These are phyloP conservation scores for Melanotaenia maccullochi DNA, from an alignment of 2,797 vertebrate genomes.

Conservation along the genomic window DNA sequence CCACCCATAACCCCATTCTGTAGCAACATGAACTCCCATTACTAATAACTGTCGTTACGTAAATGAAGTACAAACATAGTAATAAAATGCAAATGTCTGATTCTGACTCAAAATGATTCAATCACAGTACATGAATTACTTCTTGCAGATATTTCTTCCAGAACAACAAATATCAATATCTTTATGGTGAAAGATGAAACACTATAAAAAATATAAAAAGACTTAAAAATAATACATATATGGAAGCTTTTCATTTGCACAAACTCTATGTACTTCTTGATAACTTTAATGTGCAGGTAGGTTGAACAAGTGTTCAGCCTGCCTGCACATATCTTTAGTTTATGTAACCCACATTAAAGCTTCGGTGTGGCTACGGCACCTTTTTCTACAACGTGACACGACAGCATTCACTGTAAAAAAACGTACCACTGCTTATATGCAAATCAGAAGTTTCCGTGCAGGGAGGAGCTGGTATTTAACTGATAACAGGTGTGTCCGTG, in stretches of 20 bases:
- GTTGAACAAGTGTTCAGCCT: not conserved
- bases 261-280: slow-evolving; percentile 8
- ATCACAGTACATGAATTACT: too few relatives aligned
- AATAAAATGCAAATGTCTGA: too few relatives aligned
- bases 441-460: slow-evolving; percentile 28
- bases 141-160: too few relatives aligned
- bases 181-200: too few relatives aligned
- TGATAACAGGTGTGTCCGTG: slow-evolving; percentile 4
- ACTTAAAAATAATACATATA: too few relatives aligned
- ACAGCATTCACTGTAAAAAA: not conserved
- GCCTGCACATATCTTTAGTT: not conserved
- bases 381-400: slow-evolving; percentile 8
- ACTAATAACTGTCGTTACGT: too few relatives aligned
- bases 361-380: not conserved
- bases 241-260: not conserved
- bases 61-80: too few relatives aligned
- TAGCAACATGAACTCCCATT: too few relatives aligned
- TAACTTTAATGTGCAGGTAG: not conserved
- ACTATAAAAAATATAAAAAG: too few relatives aligned
- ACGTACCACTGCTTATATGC: slow-evolving; percentile 37
- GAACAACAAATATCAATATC: too few relatives aligned
- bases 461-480: slow-evolving; percentile 12
- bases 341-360: not conserved
- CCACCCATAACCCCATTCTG: too few relatives aligned
- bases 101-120: too few relatives aligned